Percentiles rank a stretch among this genome's conserved stretches.
phyloP scores from a whole-genome alignment of 2,113 vertebrate species.

The Serilophus lunatus region DNA sequence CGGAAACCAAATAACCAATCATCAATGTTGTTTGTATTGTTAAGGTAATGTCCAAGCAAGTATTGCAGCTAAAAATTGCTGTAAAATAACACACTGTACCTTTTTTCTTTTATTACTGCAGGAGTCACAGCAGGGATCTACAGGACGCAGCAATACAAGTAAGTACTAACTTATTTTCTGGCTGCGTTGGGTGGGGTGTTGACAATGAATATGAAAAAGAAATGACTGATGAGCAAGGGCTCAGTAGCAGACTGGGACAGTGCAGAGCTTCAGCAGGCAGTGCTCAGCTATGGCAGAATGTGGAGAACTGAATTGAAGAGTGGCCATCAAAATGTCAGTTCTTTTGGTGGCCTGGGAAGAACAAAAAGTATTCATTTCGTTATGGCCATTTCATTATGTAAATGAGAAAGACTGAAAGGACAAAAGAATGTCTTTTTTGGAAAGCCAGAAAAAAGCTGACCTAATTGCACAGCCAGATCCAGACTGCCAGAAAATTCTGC shows the following conservation, averaged over 20 bases:
- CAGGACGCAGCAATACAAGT: constrained; percentile 85
- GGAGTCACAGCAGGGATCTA: constrained; percentile 79
- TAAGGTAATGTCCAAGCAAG: not conserved
- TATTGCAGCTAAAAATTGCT: not conserved
- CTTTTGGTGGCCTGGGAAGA: not conserved
- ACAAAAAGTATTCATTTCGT: not conserved
- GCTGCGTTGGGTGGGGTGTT: not conserved
- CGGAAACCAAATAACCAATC: constrained; percentile 3
- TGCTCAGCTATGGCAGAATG: not conserved
- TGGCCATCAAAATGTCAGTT: not conserved
- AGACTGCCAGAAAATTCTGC: not conserved
- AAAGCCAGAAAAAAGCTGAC: constrained; percentile 1
- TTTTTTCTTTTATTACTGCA: constrained; percentile 68
- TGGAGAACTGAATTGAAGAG: not conserved
- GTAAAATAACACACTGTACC: constrained; percentile 24
- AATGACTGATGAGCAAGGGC: not conserved
- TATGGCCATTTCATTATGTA: not conserved
- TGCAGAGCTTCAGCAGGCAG: not conserved
- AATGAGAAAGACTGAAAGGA: not conserved
- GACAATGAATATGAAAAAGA: not conserved
- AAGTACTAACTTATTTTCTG: constrained; percentile 62
- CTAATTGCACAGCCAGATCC: not conserved
- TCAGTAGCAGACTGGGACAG: not conserved
- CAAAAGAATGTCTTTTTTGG: not conserved
- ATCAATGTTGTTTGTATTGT: not conserved